phyloP scores from a whole-genome alignment of 2,113 vertebrate species.

The Mus pahari region DNA sequence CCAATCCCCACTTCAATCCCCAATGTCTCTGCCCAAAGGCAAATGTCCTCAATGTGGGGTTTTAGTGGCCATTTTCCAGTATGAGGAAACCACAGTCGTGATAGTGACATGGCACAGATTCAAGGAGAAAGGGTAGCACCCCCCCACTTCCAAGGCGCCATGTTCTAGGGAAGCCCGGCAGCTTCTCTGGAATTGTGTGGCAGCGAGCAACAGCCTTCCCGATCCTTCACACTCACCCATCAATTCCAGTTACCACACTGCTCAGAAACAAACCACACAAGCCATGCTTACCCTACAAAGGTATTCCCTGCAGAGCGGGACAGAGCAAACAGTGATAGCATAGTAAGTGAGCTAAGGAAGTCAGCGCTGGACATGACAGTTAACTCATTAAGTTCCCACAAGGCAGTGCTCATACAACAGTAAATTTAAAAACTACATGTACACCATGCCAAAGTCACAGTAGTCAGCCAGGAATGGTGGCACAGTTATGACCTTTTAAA shows the following conservation, averaged over 20 bases:
- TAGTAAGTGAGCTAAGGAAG: not conserved
- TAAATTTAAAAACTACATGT: not conserved
- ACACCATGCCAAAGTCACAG: not conserved
- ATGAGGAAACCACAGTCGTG: not conserved
- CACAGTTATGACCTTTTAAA: not conserved
- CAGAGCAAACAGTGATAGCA: not conserved
- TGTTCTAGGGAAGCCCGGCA: not conserved
- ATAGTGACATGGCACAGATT: not conserved
- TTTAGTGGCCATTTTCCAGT: not conserved
- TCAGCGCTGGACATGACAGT: not conserved
- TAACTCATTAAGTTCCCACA: not conserved
- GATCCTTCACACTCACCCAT: not conserved
- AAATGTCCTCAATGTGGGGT: not conserved
- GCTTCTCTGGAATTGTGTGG: constrained; percentile 26
- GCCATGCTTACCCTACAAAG: constrained; percentile 30
- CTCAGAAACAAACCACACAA: constrained; percentile 3
- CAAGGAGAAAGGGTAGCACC: not conserved
- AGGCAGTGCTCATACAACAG: not conserved
- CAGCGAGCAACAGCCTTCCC: not conserved
- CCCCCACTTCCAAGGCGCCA: not conserved
- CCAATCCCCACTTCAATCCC: not conserved
- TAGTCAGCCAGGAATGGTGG: not conserved
- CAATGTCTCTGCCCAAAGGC: not conserved
- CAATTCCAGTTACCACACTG: not conserved
- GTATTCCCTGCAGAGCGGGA: constrained; percentile 11